These are phyloP conservation scores for Chloropsis hardwickii DNA, from an alignment of 2,113 vertebrate genomes.

Conservation along the genomic window DNA sequence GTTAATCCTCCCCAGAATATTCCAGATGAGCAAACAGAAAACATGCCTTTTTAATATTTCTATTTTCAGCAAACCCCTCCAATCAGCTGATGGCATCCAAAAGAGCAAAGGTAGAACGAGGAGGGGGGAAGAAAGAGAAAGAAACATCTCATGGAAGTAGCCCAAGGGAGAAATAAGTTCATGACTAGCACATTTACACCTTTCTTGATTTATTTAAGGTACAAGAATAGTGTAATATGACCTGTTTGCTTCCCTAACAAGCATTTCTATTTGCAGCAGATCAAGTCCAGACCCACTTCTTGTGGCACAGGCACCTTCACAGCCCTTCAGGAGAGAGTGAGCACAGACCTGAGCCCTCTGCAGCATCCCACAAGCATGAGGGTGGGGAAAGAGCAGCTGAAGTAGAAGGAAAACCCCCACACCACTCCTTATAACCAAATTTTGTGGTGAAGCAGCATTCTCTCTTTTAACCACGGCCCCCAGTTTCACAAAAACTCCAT, in stretches of 20 bases:
- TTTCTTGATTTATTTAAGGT: slow-evolving; percentile 63
- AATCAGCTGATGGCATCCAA: neutral
- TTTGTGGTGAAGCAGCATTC: neutral
- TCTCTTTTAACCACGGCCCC: accelerated
- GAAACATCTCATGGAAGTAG: slow-evolving; percentile 36
- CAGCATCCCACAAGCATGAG: accelerated
- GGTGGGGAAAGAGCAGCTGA: neutral
- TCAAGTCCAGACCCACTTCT: slow-evolving; percentile 43
- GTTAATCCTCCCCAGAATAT: neutral
- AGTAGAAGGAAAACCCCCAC: accelerated
- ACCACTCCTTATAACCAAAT: neutral
- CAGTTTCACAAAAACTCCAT: accelerated
- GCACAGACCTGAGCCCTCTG: neutral
- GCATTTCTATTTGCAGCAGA: slow-evolving; percentile 17
- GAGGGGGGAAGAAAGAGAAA: neutral
- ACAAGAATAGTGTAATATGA: slow-evolving; percentile 49
- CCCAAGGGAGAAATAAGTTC: slow-evolving; percentile 55
- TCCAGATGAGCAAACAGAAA: slow-evolving; percentile 4
- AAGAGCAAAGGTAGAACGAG: neutral
- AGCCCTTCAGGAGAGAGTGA: neutral
- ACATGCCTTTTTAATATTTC: neutral
- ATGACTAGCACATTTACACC: slow-evolving; percentile 61
- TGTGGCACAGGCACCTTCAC: neutral
- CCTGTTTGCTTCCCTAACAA: slow-evolving; percentile 50
- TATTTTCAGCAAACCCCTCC: neutral